Percentiles rank a stretch among this genome's conserved stretches.
These are phyloP conservation scores for Furnarius figulus DNA, from an alignment of 2,113 vertebrate genomes.

Conservation along the genomic window DNA sequence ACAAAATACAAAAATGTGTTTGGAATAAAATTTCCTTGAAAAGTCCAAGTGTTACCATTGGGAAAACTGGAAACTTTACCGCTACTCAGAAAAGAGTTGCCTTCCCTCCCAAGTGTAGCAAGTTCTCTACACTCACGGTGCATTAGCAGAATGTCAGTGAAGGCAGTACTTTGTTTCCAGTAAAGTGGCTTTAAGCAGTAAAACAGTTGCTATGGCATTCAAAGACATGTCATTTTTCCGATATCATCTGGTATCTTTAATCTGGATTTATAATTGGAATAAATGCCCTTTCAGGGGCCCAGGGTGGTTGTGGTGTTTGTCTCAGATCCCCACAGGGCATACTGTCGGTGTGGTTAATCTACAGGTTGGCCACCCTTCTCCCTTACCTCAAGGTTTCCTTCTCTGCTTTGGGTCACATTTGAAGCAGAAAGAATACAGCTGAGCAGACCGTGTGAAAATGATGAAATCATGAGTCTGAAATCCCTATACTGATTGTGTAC, in stretches of 20 bases:
- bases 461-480: not conserved
- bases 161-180: not conserved
- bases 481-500: not conserved
- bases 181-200: not conserved
- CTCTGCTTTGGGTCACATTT: not conserved
- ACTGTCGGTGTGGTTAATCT: not conserved
- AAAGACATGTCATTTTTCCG: not conserved
- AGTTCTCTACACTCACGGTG: not conserved
- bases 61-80: not conserved
- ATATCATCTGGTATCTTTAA: not conserved
- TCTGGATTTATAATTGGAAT: not conserved
- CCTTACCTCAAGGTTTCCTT: not conserved
- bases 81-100: not conserved
- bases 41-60: not conserved
- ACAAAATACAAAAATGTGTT: not conserved
- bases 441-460: not conserved
- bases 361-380: not conserved
- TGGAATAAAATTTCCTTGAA: conserved; percentile 8
- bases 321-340: not conserved
- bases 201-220: not conserved
- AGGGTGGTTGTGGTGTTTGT: not conserved
- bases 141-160: not conserved
- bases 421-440: not conserved
- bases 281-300: rapidly evolving
- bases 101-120: not conserved